phyloP scores from a whole-genome alignment of 2,113 vertebrate species.

The Hydrolagus affinis region DNA sequence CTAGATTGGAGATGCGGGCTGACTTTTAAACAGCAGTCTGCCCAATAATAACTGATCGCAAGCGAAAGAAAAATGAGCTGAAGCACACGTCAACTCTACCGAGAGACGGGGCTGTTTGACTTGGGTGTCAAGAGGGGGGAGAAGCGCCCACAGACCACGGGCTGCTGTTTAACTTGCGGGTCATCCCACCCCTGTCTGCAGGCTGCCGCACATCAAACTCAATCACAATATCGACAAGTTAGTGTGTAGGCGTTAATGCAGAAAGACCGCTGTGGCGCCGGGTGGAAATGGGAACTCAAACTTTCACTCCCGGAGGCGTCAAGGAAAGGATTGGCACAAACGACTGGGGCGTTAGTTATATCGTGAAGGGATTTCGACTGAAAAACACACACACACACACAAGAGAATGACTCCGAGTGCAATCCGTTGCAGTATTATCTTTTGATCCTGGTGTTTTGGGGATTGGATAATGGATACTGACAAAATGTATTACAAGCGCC shows the following conservation, averaged over 20 bases:
- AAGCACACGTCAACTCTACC: neutral
- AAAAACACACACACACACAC: too few species aligned
- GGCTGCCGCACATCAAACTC: too few species aligned
- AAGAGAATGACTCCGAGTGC: too few species aligned
- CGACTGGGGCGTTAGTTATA: too few species aligned
- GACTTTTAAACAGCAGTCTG: conserved; percentile 7
- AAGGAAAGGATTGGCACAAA: neutral
- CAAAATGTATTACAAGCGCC: neutral
- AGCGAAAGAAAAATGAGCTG: neutral
- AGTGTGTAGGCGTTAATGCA: too few species aligned
- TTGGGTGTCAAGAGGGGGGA: too few species aligned
- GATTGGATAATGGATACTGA: neutral
- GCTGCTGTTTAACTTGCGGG: neutral
- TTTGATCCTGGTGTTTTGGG: neutral
- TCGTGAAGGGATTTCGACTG: too few species aligned
- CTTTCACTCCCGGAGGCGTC: neutral
- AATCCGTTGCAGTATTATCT: neutral
- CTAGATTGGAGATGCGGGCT: conserved; percentile 37
- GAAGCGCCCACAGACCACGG: neutral
- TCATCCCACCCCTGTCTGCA: too few species aligned
- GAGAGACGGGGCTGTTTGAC: neutral
- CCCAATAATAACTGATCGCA: neutral
- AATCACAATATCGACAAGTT: neutral
- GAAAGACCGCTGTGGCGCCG: neutral
- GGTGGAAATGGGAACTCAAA: neutral